These are phyloP conservation scores for Acleris literana DNA, from an alignment of 2,888 invertebrate genomes.

Conservation along the genomic window DNA sequence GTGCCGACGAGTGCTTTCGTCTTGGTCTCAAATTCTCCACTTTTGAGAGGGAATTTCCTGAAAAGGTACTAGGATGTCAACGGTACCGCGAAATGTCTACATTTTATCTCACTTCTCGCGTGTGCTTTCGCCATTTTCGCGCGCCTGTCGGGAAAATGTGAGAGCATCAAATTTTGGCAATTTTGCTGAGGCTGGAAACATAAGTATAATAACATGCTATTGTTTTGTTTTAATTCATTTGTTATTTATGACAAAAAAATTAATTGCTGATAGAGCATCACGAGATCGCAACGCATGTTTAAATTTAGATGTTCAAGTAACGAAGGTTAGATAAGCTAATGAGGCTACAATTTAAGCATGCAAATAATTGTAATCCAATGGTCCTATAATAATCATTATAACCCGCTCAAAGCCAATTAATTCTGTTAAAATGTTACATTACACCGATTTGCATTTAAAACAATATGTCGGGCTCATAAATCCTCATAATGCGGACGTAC, in stretches of 20 bases:
- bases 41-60: slow-evolving; percentile 60
- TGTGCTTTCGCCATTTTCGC: slow-evolving; percentile 41
- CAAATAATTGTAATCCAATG: slow-evolving; percentile 20
- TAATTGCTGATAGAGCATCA: neutral
- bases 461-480: slow-evolving; percentile 31
- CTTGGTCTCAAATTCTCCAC: slow-evolving; percentile 61
- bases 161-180: slow-evolving; percentile 56
- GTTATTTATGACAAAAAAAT: neutral
- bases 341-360: neutral
- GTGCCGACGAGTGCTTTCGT: slow-evolving; percentile 63
- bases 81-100: slow-evolving; percentile 57
- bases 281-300: neutral
- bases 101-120: slow-evolving; percentile 58
- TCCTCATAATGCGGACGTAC: slow-evolving; percentile 29
- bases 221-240: neutral
- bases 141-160: slow-evolving; percentile 43
- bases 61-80: slow-evolving; percentile 50
- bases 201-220: neutral
- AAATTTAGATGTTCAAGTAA: neutral
- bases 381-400: slow-evolving; percentile 11
- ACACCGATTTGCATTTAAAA: slow-evolving; percentile 35
- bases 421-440: slow-evolving; percentile 29
- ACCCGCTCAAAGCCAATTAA: slow-evolving; percentile 20
- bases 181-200: slow-evolving; percentile 13
- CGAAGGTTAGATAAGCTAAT: slow-evolving; percentile 7